Evolutionary conservation across 2,888 invertebrate genomes (phyloP).

Genomic region (Metacarcinus magister): DNA sequence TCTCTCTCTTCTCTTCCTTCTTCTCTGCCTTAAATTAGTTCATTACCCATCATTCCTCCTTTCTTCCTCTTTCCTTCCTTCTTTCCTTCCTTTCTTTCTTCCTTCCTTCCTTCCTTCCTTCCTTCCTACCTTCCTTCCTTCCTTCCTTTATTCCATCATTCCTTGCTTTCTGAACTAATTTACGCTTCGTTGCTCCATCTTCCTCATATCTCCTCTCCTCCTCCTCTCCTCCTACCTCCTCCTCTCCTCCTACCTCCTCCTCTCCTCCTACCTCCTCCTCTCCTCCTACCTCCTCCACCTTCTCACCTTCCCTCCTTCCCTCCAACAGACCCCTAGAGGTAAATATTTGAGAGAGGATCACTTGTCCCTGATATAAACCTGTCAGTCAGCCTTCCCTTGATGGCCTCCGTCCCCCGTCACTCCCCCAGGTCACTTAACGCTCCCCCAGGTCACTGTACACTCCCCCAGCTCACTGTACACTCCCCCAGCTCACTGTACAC

Average conservation of each 20-base stretch:
- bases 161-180: not conserved
- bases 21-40: no score
- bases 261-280: not conserved
- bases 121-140: not conserved
- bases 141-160: not conserved
- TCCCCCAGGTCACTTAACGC: not conserved
- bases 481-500: not conserved
- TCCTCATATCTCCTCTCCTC: not conserved
- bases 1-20: no score
- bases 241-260: not conserved
- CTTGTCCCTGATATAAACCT: constrained; percentile 26
- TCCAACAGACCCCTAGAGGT: not conserved
- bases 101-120: not conserved
- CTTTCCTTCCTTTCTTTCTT: not conserved
- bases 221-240: not conserved
- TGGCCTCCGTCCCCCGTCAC: not conserved
- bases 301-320: not conserved
- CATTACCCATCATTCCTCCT: no score
- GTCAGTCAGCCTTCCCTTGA: not conserved
- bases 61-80: no score
- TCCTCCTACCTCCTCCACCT: not conserved
- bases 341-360: not conserved
- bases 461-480: not conserved
- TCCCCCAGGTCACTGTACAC: not conserved
- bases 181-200: not conserved